phyloP scores from a whole-genome alignment of 2,797 vertebrate species.

The Gobio occitaniae region DNA sequence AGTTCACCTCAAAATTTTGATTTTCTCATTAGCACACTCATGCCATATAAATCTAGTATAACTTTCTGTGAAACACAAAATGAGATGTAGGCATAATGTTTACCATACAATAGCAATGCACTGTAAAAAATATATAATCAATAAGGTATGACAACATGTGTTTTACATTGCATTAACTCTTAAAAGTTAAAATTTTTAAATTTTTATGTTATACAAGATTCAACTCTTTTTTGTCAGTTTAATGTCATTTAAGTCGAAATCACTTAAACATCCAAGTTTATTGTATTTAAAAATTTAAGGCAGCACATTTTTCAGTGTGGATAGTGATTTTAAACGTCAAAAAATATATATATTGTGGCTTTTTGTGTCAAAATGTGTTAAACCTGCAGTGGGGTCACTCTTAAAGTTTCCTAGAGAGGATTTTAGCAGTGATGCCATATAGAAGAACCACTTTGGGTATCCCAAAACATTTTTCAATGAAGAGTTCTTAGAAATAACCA shows the following conservation, averaged over 20 bases:
- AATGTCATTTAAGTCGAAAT: too few species aligned
- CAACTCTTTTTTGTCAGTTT: too few species aligned
- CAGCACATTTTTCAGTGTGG: too few species aligned
- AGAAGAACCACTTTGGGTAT: background rate
- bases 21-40: conserved; percentile 9
- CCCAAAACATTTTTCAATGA: background rate
- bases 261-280: too few species aligned
- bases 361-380: background rate
- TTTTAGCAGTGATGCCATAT: too few species aligned
- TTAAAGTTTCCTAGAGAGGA: background rate
- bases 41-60: background rate
- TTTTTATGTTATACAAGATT: too few species aligned
- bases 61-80: background rate
- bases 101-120: background rate
- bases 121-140: too few species aligned
- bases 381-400: background rate
- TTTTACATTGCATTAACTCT: too few species aligned
- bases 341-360: background rate
- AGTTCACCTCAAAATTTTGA: background rate
- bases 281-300: too few species aligned
- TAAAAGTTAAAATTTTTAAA: too few species aligned
- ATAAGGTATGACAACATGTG: too few species aligned
- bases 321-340: background rate
- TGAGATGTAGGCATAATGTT: background rate
- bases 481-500: background rate